Conservation (phyloP, 2,113 vertebrate species). For the Boleophthalmus pectinirostris region DNA sequence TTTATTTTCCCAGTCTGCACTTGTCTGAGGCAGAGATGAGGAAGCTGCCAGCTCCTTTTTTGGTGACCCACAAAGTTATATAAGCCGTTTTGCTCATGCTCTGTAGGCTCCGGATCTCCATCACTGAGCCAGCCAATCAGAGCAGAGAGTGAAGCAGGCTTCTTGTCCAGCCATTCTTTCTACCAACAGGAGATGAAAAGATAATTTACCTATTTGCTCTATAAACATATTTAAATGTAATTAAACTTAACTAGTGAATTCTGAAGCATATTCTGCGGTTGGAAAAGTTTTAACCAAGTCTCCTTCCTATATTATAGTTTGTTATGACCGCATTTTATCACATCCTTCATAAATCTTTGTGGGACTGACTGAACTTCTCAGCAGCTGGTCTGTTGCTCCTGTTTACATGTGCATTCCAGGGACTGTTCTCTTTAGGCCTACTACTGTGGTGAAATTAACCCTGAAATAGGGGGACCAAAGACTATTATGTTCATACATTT, state of each 20-base stretch:
- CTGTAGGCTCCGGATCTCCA: slow-evolving; percentile 40
- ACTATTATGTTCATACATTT: background rate
- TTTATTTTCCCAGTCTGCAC: slow-evolving; percentile 9
- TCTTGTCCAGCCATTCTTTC: slow-evolving; percentile 13
- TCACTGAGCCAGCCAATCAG: slow-evolving; percentile 47
- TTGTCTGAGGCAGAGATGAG: slow-evolving; percentile 16
- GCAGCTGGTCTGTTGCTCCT: slow-evolving; percentile 25
- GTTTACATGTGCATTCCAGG: slow-evolving; percentile 40
- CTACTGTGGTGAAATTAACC: background rate
- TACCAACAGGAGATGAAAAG: background rate
- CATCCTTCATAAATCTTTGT: background rate
- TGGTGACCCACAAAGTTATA: slow-evolving; percentile 64
- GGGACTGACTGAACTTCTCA: slow-evolving; percentile 20
- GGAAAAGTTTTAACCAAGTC: no score
- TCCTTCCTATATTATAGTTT: background rate
- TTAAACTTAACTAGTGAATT: no score
- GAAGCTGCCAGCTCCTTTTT: slow-evolving; percentile 27
- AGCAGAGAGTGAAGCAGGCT: slow-evolving; percentile 9
- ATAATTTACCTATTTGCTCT: background rate
- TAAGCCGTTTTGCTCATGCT: slow-evolving; percentile 68
- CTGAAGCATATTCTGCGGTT: no score
- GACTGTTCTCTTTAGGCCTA: slow-evolving; percentile 3
- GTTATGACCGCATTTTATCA: slow-evolving; percentile 1
- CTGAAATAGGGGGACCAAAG: background rate
- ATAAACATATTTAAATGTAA: background rate